phyloP scores from a whole-genome alignment of 2,888 invertebrate genomes.

The Anaspis maculata region DNA sequence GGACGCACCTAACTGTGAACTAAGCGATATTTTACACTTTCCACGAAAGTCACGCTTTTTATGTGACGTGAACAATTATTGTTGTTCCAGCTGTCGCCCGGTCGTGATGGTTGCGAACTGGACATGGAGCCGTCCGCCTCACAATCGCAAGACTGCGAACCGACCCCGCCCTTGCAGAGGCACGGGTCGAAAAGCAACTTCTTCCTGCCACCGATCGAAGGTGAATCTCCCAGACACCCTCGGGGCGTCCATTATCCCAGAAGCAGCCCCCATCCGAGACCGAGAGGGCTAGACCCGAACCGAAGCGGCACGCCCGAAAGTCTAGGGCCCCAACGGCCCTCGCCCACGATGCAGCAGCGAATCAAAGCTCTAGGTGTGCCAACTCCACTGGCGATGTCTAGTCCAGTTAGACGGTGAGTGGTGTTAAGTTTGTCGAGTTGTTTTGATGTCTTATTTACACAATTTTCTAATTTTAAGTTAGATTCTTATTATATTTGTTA shows the following conservation, averaged over 20 bases:
- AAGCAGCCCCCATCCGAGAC: constrained; percentile 75
- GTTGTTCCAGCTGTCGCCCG: constrained; percentile 65
- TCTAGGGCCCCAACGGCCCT: constrained; percentile 49
- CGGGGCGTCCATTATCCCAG: constrained; percentile 53
- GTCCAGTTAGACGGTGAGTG: constrained; percentile 76
- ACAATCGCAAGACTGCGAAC: constrained; percentile 88
- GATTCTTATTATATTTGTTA: too few species aligned
- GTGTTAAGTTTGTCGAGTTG: constrained; percentile 10
- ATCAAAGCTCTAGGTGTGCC: constrained; percentile 85
- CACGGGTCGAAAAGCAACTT: constrained; percentile 82
- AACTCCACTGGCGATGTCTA: constrained; percentile 79
- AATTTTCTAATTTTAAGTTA: too few species aligned
- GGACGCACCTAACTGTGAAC: too few species aligned
- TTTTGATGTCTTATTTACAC: too few species aligned
- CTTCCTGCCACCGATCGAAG: constrained; percentile 63
- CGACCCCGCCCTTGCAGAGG: constrained; percentile 78
- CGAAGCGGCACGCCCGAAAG: constrained; percentile 37
- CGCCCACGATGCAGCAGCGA: constrained; percentile 84
- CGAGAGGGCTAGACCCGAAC: constrained; percentile 55
- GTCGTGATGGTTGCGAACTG: constrained; percentile 72
- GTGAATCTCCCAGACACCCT: constrained; percentile 46
- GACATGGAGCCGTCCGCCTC: constrained; percentile 86
- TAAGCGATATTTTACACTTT: too few species aligned
- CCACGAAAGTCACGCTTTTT: background rate
- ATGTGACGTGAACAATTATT: background rate